Percentiles rank a stretch among this genome's conserved stretches.
These are phyloP conservation scores for Aphelenchoides besseyi DNA, from an alignment of 1,140 invertebrate genomes.

Conservation along the genomic window DNA sequence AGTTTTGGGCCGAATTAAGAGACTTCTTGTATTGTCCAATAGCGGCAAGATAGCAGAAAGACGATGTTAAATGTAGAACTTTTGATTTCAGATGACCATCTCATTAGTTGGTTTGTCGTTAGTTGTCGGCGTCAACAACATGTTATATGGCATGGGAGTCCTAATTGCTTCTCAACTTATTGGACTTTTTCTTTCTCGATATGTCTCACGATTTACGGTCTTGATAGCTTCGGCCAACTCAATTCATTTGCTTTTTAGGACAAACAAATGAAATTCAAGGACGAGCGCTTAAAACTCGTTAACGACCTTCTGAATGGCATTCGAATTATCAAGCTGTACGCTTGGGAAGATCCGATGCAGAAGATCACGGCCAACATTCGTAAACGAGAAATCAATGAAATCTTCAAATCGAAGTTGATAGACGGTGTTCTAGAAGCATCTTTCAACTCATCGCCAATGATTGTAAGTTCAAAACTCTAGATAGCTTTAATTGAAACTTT, in stretches of 20 bases:
- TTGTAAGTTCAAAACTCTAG: slow-evolving; percentile 17
- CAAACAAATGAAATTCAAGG: slow-evolving; percentile 66
- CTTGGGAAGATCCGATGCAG: slow-evolving; percentile 73
- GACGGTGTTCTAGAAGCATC: slow-evolving; percentile 24
- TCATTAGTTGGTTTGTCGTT: slow-evolving; percentile 21
- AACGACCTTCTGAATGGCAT: slow-evolving; percentile 68
- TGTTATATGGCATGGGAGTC: slow-evolving; percentile 32
- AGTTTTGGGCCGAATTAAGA: slow-evolving; percentile 30
- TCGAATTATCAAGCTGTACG: slow-evolving; percentile 80
- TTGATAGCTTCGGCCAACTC: not conserved
- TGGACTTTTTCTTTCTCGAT: not conserved
- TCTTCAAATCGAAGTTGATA: slow-evolving; percentile 24
- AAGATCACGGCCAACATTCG: slow-evolving; percentile 29
- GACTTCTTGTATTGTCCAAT: slow-evolving; percentile 38
- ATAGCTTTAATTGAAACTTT: not conserved
- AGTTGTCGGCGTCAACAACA: slow-evolving; percentile 26
- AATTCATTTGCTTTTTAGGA: slow-evolving; percentile 9
- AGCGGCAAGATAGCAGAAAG: too few relatives aligned
- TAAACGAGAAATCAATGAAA: slow-evolving; percentile 24
- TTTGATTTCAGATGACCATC: slow-evolving; percentile 18
- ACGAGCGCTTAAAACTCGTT: slow-evolving; percentile 67
- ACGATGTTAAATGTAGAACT: not conserved
- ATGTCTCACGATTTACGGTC: not conserved
- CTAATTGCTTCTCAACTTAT: slow-evolving; percentile 8
- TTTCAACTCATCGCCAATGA: slow-evolving; percentile 31